A percentile compares a stretch with the other conserved stretches of the same genome.
These are phyloP conservation scores for Mimachlamys varia DNA, from an alignment of 2,888 invertebrate genomes.

Conservation along the genomic window DNA sequence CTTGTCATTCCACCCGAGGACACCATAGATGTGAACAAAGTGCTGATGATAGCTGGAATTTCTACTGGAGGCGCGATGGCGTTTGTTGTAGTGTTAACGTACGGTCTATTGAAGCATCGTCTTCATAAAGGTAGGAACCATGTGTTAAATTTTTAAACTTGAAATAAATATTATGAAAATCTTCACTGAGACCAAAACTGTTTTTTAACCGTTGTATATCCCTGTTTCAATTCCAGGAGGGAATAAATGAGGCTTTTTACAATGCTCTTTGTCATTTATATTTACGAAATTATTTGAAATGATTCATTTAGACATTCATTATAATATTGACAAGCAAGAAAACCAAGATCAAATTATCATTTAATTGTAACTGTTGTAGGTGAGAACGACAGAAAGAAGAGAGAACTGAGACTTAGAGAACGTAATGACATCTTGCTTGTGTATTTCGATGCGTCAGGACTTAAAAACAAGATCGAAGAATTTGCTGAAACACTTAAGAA, in stretches of 20 bases:
- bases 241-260: too few relatives aligned
- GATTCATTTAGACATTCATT: too few relatives aligned
- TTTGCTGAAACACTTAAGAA: not conserved
- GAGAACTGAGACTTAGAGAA: not conserved
- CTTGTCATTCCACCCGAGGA: not conserved
- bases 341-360: not conserved
- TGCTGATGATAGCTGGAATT: not conserved
- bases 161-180: too few relatives aligned
- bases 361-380: not conserved
- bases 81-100: not conserved
- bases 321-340: too few relatives aligned
- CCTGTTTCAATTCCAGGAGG: too few relatives aligned
- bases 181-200: not conserved
- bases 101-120: not conserved
- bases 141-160: not conserved
- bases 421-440: not conserved
- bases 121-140: not conserved
- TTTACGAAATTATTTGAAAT: too few relatives aligned
- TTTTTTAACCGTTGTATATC: too few relatives aligned
- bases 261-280: too few relatives aligned
- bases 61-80: not conserved
- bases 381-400: not conserved
- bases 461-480: not conserved
- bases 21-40: not conserved
- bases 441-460: not conserved